Evolutionary conservation across 2,797 vertebrate genomes (phyloP).

Genomic region (Steatocranus sp.): DNA sequence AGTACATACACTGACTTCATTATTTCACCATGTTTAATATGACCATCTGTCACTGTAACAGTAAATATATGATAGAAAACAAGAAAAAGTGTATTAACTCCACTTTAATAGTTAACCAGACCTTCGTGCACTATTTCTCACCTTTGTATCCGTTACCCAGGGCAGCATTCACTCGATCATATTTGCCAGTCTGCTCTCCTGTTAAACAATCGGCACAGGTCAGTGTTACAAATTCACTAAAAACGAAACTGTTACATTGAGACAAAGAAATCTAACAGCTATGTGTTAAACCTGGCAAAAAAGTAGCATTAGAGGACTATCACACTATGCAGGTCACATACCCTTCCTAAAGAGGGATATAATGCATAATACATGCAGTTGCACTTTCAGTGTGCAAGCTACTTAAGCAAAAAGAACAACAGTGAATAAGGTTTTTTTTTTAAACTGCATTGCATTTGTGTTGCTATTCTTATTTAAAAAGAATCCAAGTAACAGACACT

Average conservation of each 20-base stretch:
- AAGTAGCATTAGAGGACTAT: not conserved
- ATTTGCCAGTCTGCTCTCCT: constrained; percentile 70
- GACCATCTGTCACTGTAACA: not conserved
- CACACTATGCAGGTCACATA: not conserved
- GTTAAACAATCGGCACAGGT: not conserved
- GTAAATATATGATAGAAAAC: not conserved
- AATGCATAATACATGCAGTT: constrained; percentile 17
- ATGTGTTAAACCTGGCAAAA: not conserved
- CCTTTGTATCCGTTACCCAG: constrained; percentile 77
- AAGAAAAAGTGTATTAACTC: not conserved
- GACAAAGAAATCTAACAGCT: not conserved
- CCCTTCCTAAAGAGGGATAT: not conserved
- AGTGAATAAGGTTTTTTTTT: not conserved
- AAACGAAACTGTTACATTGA: not conserved
- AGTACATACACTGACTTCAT: not conserved
- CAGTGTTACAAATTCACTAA: not conserved
- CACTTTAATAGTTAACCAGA: rapidly evolving
- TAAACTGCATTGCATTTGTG: not conserved
- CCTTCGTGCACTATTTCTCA: constrained; percentile 22
- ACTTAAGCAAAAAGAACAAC: not conserved
- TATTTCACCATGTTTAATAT: not conserved
- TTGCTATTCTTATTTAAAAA: not conserved
- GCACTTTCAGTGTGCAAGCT: not conserved
- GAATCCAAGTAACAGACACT: not conserved
- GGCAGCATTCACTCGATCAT: constrained; percentile 56